These are phyloP conservation scores for Mustela lutreola DNA, from an alignment of 2,113 vertebrate species.

Conservation along the genomic window DNA sequence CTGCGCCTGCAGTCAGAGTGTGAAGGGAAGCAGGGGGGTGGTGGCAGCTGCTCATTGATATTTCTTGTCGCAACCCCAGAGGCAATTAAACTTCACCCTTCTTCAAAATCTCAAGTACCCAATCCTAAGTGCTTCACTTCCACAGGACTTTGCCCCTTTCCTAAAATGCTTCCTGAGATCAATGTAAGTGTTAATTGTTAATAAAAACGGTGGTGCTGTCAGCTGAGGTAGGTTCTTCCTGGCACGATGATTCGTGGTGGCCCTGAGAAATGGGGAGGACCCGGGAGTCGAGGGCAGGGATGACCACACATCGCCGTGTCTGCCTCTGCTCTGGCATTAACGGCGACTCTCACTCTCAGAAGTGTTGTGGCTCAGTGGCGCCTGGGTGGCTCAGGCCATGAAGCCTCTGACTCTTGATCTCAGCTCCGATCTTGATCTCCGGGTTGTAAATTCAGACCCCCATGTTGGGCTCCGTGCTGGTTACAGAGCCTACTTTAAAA, in stretches of 20 bases:
- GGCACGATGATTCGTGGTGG: neutral
- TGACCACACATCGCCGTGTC: neutral
- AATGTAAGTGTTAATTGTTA: neutral
- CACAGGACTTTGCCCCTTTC: neutral
- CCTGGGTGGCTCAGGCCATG: neutral
- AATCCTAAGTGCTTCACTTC: slow-evolving; percentile 13
- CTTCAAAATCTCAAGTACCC: neutral
- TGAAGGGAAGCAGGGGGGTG: neutral
- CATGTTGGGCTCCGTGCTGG: neutral
- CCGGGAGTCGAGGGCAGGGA: neutral
- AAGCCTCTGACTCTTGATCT: neutral
- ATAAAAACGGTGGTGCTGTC: neutral
- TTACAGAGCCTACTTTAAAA: neutral
- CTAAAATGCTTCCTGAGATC: neutral
- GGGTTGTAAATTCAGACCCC: neutral
- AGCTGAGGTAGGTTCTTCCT: neutral
- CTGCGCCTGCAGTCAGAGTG: neutral
- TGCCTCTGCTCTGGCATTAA: neutral
- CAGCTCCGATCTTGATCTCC: too few relatives aligned
- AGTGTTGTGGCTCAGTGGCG: neutral
- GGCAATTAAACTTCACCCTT: neutral
- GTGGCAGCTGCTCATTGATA: neutral
- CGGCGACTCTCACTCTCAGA: neutral
- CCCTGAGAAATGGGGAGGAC: neutral
- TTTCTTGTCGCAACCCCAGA: neutral